Conservation (phyloP, 1,140 invertebrate genomes). For the Drosophila malerkotliana region DNA sequence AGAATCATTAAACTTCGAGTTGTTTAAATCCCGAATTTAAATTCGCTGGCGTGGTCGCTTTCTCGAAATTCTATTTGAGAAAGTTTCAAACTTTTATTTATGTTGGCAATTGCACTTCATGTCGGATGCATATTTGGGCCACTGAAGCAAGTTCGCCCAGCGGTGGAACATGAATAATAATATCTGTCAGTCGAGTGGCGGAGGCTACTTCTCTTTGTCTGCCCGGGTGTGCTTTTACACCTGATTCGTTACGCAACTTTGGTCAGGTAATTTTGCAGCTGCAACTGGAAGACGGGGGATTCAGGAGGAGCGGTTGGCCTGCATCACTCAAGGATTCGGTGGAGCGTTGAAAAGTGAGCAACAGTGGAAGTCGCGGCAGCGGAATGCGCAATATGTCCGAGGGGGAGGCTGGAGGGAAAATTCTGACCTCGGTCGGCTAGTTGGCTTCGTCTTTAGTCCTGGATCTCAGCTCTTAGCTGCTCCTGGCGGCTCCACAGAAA, state of each 20-base stretch:
- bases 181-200: conserved; percentile 58
- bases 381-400: conserved; percentile 57
- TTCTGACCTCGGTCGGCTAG: conserved; percentile 40
- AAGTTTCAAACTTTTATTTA: conserved; percentile 5
- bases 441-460: conserved; percentile 16
- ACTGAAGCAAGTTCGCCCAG: background rate
- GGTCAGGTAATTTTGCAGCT: conserved; percentile 61
- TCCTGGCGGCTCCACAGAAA: conserved; percentile 35
- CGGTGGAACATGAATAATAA: conserved; percentile 64
- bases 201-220: conserved; percentile 57
- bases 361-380: conserved; percentile 42
- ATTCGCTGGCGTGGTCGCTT: background rate
- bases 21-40: background rate
- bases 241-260: conserved; percentile 74
- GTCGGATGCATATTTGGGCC: conserved; percentile 7
- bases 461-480: conserved; percentile 3
- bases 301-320: background rate
- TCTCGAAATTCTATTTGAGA: background rate
- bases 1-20: background rate
- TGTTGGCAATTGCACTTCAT: conserved; percentile 6
- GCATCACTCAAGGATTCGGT: conserved; percentile 36
- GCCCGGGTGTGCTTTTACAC: conserved; percentile 38
- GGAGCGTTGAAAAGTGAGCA: conserved; percentile 59
- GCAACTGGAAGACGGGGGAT: background rate
- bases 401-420: conserved; percentile 46